phyloP scores from a whole-genome alignment of 2,797 vertebrate genomes.

The Paramormyrops hopkinsi region DNA sequence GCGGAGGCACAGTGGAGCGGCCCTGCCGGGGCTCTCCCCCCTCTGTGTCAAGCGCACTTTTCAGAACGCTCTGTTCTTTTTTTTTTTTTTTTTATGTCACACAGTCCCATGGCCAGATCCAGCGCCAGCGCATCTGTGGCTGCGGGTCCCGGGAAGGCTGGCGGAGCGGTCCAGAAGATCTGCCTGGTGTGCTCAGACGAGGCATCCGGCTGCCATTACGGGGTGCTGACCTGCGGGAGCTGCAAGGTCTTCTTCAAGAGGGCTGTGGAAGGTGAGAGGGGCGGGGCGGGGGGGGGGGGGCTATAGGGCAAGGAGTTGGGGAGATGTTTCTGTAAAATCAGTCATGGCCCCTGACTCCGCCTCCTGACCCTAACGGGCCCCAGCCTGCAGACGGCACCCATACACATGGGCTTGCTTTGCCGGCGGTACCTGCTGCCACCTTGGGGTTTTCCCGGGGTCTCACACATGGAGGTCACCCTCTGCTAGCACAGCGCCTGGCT shows the following conservation, averaged over 20 bases:
- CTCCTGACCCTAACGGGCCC: background rate
- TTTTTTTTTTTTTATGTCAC: background rate
- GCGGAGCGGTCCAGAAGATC: conserved; percentile 81
- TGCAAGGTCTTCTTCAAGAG: conserved; percentile 99
- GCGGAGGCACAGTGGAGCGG: background rate
- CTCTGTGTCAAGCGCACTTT: background rate
- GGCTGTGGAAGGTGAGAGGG: conserved; percentile 89
- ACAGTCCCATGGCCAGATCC: conserved; percentile 45
- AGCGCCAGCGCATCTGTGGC: conserved; percentile 63
- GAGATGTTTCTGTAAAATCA: background rate
- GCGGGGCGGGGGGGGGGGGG: background rate
- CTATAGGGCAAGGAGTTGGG: background rate
- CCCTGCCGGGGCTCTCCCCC: background rate
- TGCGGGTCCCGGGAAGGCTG: conserved; percentile 63
- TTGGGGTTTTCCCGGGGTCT: background rate
- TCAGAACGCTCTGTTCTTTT: background rate
- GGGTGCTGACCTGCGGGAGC: conserved; percentile 95
- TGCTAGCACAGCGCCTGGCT: background rate
- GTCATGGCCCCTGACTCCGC: background rate
- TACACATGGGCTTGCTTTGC: background rate
- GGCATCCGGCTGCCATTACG: conserved; percentile 95
- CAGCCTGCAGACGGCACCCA: background rate
- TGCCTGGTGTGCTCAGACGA: conserved; percentile 97
- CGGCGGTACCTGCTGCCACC: background rate
- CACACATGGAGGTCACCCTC: background rate